These are phyloP conservation scores for Mastomys natalensis DNA, from an alignment of 2,113 vertebrate genomes.

Conservation along the genomic window DNA sequence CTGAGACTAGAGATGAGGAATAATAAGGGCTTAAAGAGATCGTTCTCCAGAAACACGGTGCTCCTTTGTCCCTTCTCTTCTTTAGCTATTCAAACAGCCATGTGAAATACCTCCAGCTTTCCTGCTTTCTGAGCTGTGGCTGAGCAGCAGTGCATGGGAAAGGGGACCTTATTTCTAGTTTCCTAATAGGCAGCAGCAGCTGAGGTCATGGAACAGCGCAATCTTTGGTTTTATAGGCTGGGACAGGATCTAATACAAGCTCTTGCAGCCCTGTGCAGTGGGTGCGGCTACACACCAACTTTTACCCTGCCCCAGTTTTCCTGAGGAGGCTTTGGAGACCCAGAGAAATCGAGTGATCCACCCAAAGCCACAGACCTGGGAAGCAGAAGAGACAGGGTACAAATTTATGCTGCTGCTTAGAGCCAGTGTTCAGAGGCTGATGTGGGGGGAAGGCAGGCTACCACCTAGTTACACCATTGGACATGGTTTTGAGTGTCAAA, in stretches of 20 bases:
- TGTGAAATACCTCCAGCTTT: not conserved
- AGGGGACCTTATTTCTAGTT: not conserved
- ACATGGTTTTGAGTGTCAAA: not conserved
- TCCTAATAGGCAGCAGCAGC: not conserved
- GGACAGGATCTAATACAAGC: not conserved
- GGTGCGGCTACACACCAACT: not conserved
- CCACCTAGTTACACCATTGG: not conserved
- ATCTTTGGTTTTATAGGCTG: not conserved
- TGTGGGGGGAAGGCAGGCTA: not conserved
- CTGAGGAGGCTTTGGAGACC: not conserved
- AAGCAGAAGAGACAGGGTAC: not conserved
- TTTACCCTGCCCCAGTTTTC: not conserved
- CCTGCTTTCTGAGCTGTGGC: not conserved
- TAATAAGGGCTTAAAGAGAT: not conserved
- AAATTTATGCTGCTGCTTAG: not conserved
- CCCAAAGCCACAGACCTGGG: not conserved
- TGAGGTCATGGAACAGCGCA: not conserved
- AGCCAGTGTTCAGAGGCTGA: not conserved
- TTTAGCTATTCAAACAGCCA: not conserved
- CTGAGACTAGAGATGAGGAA: not conserved
- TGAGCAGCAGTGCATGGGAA: not conserved
- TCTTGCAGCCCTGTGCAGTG: not conserved
- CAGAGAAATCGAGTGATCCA: conserved; percentile 4
- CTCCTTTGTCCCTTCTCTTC: not conserved
- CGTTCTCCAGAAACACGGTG: not conserved